phyloP scores from a whole-genome alignment of 1,140 invertebrate species.

The Gyrodactylus bullatarudis region DNA sequence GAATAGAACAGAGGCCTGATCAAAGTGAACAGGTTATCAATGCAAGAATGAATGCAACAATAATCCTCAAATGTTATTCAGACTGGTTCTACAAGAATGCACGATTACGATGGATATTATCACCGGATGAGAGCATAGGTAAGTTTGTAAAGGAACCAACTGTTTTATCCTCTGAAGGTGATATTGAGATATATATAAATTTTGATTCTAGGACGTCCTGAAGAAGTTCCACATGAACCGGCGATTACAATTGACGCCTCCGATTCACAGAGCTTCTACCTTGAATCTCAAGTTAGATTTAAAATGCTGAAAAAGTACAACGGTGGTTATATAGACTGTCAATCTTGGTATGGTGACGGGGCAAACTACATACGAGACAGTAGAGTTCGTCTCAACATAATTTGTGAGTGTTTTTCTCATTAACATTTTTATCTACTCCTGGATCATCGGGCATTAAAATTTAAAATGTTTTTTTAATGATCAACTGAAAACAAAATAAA shows the following conservation, averaged over 20 bases:
- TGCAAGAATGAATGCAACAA: neutral
- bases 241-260: neutral
- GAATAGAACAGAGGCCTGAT: neutral
- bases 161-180: no score
- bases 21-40: neutral
- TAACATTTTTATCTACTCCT: no score
- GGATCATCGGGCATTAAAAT: no score
- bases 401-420: no score
- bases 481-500: no score
- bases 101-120: neutral
- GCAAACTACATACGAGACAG: neutral
- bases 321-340: neutral
- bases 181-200: no score
- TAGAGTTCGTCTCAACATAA: neutral
- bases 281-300: neutral
- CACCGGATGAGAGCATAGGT: neutral
- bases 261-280: neutral
- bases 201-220: no score
- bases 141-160: no score
- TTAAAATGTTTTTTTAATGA: no score
- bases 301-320: neutral
- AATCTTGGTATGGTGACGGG: neutral
- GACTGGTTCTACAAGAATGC: neutral
- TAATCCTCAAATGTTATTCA: neutral
- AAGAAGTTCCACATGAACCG: neutral